phyloP scores from a whole-genome alignment of 2,113 vertebrate genomes.

The Oryzias curvinotus region DNA sequence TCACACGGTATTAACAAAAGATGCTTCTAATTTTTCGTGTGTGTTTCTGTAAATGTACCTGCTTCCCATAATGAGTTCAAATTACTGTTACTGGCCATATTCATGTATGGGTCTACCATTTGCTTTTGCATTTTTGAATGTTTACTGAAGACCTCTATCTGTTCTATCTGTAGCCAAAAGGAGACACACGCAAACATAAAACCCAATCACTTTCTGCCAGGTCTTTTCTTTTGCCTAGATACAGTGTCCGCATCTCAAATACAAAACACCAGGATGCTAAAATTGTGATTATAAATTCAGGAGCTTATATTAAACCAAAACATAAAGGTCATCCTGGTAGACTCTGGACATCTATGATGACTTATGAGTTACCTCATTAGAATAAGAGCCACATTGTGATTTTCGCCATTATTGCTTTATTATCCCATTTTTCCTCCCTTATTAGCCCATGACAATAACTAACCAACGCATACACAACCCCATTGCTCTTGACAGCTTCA shows the following conservation, averaged over 20 bases:
- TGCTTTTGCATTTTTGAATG: too few relatives aligned
- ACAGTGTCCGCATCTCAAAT: conserved; percentile 19
- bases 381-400: conserved; percentile 35
- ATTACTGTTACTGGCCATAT: too few relatives aligned
- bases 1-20: too few relatives aligned
- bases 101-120: too few relatives aligned
- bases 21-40: too few relatives aligned
- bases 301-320: conserved; percentile 15
- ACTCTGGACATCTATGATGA: conserved; percentile 22
- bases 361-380: conserved; percentile 48
- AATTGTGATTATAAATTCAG: conserved; percentile 29
- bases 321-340: conserved; percentile 33
- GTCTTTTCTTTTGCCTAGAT: conserved; percentile 8
- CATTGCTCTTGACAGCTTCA: conserved; percentile 46
- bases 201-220: not conserved
- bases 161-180: too few relatives aligned
- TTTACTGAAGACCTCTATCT: too few relatives aligned
- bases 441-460: conserved; percentile 32
- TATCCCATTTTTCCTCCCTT: conserved; percentile 22
- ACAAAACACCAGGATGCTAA: conserved; percentile 11
- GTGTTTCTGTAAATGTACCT: too few relatives aligned
- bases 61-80: too few relatives aligned
- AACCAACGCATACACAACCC: conserved; percentile 37
- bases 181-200: too few relatives aligned
- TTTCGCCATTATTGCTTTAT: conserved; percentile 38